phyloP scores from a whole-genome alignment of 2,888 invertebrate species.

The Himalopsyche anomala region DNA sequence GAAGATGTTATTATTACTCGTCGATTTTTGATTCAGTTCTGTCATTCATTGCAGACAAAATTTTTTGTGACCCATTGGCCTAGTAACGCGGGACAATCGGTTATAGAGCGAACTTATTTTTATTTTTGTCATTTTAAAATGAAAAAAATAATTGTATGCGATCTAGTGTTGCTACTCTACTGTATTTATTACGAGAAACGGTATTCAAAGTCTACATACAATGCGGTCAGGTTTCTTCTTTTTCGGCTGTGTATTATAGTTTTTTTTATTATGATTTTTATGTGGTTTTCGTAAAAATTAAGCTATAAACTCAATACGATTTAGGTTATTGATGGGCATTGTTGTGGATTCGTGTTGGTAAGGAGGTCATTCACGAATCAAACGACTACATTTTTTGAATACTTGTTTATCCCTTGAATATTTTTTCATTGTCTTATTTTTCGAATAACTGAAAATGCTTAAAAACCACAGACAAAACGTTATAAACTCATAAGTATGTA shows the following conservation, averaged over 20 bases:
- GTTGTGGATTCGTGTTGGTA: not conserved
- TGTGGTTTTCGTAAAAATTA: conserved; percentile 5
- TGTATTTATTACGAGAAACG: conserved; percentile 8
- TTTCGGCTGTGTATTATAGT: not conserved
- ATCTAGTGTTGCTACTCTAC: not conserved
- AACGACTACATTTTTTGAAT: not conserved
- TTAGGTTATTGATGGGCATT: not conserved
- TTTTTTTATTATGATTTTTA: not conserved
- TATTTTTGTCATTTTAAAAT: conserved; percentile 22
- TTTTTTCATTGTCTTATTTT: not conserved
- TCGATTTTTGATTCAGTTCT: not conserved
- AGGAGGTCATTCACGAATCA: not conserved
- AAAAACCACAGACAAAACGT: too few species aligned
- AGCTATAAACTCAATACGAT: not conserved
- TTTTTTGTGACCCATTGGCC: not conserved
- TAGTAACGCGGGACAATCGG: not conserved
- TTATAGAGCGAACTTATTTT: conserved; percentile 5
- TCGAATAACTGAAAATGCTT: too few species aligned
- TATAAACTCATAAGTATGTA: too few species aligned
- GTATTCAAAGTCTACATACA: not conserved
- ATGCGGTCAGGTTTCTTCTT: not conserved
- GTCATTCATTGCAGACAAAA: not conserved
- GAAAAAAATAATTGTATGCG: not conserved
- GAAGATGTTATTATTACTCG: not conserved
- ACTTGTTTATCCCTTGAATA: not conserved